Conservation (phyloP, 2,888 invertebrate species). For the Steromphala cineraria region DNA sequence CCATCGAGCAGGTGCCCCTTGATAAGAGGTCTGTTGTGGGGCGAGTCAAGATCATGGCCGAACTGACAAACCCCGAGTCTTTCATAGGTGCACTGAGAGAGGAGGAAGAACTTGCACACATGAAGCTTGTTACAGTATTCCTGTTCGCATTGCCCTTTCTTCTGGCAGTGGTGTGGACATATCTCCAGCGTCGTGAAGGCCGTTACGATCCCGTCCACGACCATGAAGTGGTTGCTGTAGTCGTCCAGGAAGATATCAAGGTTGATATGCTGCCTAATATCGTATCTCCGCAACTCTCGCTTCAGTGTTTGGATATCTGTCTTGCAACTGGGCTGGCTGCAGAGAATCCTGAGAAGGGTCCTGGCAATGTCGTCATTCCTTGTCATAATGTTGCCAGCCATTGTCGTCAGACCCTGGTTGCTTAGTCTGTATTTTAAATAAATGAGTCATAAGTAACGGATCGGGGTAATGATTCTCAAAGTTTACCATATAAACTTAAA, state of each 20-base stretch:
- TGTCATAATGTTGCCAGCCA: background rate
- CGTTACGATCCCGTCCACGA: background rate
- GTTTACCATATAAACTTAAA: too few species aligned
- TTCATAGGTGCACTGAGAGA: background rate
- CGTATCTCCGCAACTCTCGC: background rate
- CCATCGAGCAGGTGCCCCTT: background rate
- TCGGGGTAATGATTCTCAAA: too few species aligned
- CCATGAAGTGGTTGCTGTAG: background rate
- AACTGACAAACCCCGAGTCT: background rate
- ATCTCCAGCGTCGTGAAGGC: background rate
- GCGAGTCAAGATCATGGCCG: background rate
- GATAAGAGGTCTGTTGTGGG: background rate
- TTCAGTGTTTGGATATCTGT: background rate
- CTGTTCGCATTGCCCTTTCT: background rate
- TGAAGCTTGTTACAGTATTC: slow-evolving; percentile 4
- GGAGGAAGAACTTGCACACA: background rate
- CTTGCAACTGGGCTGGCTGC: background rate
- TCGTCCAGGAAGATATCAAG: background rate
- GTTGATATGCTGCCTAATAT: background rate
- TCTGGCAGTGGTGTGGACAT: background rate
- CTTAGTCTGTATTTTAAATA: too few species aligned
- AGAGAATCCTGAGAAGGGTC: background rate
- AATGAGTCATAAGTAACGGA: too few species aligned
- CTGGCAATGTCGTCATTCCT: background rate
- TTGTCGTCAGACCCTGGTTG: too few species aligned